Evolutionary conservation across 2,113 vertebrate genomes (phyloP), one percentile per base, ranked within the genome.

Genomic region (Archilochus colubris): DNA sequence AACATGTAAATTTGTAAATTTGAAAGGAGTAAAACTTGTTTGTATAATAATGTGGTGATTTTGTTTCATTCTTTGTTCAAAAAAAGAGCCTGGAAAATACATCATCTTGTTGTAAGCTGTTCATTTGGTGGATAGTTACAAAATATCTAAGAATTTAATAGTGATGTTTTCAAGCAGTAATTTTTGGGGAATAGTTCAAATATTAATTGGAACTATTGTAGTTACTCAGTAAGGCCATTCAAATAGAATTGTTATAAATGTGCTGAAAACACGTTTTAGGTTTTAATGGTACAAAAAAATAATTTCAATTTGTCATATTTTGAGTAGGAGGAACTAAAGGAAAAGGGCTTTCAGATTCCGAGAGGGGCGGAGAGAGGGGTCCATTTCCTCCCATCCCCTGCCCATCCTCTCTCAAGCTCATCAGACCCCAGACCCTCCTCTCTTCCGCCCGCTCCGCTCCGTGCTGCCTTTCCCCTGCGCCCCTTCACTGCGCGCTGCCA

Each of bases 1-100:
- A 74, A 76, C 0, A 0, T 92, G 69, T 91, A 66, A 51, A 88
- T 96, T 95, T 96, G 33, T 95, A 95, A 95, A 93, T 87, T 69
- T 48, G 27, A 61, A 84, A 75, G 9, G 51, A 10, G 76, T 89
- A 91, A 92, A 96, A 62, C 25, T 70, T 17, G 1, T 31, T 69
- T 88, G 7, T 91, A 27, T 38, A 3, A 27, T 77, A 86, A 68
- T 24, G 6, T n/a, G 17, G 15, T 61, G 15, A 14, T 31, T 63
- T 89, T 27, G 6, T 73, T 88, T 93, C 33, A n/a, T 86, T 68
- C 31, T 30, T 58, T 70, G 20, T 77, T 89, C 3, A 27, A 5
- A 48, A 44, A 75, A 25, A 20, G 68, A 77, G 22, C 33, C 15
- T 22, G 77, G 53, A 77, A 70, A 91, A 54, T 75, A 33, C 23